phyloP scores from a whole-genome alignment of 64 coral and sea anemone species.

The Astreopora myriophthalma region DNA sequence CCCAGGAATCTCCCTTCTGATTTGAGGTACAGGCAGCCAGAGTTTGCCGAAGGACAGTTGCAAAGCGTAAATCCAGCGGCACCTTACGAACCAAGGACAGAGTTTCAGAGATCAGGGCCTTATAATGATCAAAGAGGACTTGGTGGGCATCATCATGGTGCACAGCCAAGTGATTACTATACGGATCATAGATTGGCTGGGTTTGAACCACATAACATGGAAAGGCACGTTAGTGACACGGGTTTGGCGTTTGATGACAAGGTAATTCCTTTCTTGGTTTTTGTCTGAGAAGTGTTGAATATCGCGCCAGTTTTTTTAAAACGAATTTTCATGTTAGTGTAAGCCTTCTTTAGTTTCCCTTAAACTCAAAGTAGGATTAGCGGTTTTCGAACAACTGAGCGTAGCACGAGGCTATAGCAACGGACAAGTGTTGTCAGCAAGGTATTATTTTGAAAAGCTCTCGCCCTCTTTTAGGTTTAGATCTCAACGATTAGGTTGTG shows the following conservation, averaged over 20 bases:
- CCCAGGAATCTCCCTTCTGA: background rate
- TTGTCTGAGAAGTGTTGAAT: background rate
- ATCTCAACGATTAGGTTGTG: background rate
- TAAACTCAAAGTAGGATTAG: too few relatives aligned
- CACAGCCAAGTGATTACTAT: background rate
- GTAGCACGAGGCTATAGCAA: background rate
- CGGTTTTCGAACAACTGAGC: background rate
- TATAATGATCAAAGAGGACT: background rate
- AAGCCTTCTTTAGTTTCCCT: too few relatives aligned
- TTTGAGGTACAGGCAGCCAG: background rate
- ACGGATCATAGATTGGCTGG: background rate
- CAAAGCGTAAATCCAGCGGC: background rate
- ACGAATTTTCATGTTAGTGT: too few relatives aligned
- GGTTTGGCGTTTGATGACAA: background rate
- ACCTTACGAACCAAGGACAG: slow-evolving; percentile 28
- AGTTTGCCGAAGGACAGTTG: background rate
- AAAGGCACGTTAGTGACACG: background rate
- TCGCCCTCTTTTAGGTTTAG: background rate
- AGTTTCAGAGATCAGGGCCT: background rate
- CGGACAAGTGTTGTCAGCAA: too few relatives aligned
- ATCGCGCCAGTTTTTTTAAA: too few relatives aligned
- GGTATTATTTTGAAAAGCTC: background rate
- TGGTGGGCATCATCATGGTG: background rate
- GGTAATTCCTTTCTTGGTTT: background rate
- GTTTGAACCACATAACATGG: background rate